Conservation (phyloP, 92 coral and sea anemone genomes). For the Porites rus region DNA sequence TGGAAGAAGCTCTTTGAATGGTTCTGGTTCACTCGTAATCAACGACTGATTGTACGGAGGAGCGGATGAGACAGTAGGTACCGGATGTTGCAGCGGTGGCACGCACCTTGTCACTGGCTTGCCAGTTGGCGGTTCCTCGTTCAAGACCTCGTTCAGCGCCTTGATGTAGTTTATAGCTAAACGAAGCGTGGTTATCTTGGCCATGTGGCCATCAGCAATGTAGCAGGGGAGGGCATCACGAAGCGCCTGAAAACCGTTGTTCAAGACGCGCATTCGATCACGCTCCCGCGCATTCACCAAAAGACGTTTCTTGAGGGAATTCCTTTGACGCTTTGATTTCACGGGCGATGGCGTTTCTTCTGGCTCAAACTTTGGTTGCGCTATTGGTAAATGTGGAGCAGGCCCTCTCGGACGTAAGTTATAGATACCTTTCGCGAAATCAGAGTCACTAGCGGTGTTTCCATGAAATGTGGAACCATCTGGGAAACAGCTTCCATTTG, state of each 20-base stretch:
- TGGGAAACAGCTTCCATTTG: slow-evolving; percentile 65
- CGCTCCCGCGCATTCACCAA: slow-evolving; percentile 98
- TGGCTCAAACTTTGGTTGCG: slow-evolving; percentile 63
- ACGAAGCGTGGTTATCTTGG: slow-evolving; percentile 95
- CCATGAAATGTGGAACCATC: slow-evolving; percentile 77
- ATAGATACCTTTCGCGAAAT: slow-evolving; percentile 90
- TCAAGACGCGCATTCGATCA: slow-evolving; percentile 94
- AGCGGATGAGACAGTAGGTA: neutral
- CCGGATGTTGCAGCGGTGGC: neutral
- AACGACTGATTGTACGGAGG: neutral
- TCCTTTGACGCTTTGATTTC: slow-evolving; percentile 85
- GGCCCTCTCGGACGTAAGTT: slow-evolving; percentile 85
- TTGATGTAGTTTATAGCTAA: slow-evolving; percentile 98
- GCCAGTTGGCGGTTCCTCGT: slow-evolving; percentile 58
- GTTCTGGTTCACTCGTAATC: slow-evolving; percentile 9
- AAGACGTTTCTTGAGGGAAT: slow-evolving; percentile 93
- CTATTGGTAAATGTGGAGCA: slow-evolving; percentile 32
- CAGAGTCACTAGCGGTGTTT: slow-evolving; percentile 65
- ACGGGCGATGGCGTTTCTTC: slow-evolving; percentile 62
- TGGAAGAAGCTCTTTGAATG: slow-evolving; percentile 30
- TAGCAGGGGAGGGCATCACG: slow-evolving; percentile 98
- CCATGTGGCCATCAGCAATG: slow-evolving; percentile 99
- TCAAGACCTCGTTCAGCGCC: slow-evolving; percentile 93
- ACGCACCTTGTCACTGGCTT: slow-evolving; percentile 16
- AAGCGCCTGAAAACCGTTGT: slow-evolving; percentile 96